Base-by-base conservation (phyloP, 2,888 invertebrate species). In the Branchinecta sandiegonensis region DNA sequence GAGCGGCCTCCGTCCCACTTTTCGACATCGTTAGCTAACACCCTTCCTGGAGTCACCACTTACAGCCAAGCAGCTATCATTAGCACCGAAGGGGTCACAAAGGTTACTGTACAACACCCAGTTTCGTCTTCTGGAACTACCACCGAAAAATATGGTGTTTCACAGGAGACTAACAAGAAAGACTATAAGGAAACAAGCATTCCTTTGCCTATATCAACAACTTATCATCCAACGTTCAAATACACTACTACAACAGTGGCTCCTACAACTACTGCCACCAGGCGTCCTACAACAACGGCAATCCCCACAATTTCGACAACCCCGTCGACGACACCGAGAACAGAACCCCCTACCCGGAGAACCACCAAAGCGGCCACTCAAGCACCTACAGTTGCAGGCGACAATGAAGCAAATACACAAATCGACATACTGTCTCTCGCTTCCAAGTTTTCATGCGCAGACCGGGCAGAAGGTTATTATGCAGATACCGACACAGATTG, bases 21-120 rank as follows among this genome's bases (percentile, higher is more conserved):
- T 56, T 56, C 56, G 8, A 14, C 17, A 17, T 56, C 56, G 17
- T 56, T 17, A 56, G 56, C n/a, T 10, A 56, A 56, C 17, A 56
- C 56, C n/a, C 56, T 8, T n/a, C 56, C 56, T 56, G 56, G 14
- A 56, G 37, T 37, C 37, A 37, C 37, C 37, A 37, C 37, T 37
- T 37, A 37, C 37, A 56, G 17, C 17, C n/a, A 56, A 14, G 14
- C 17, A 14, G 56, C n/a, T 14, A 56, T 17, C n/a, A 56, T 56
- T 9, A 14, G n/a, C 17, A 10, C 14, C 17, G 56, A 56, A n/a
- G 56, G 17, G 14, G 17, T 14, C 56, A 17, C 14, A 17, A n/a
- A 56, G n/a, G 56, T 14, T 14, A 56, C 56, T 7, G n/a, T 56
- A 56, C 56, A 56, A n/a, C 56, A 56, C 56, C 56, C 56, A 56